Evolutionary conservation across 2,113 vertebrate species (phyloP), one percentile per base, ranked within the genome.

Genomic region (Cottus gobio): DNA sequence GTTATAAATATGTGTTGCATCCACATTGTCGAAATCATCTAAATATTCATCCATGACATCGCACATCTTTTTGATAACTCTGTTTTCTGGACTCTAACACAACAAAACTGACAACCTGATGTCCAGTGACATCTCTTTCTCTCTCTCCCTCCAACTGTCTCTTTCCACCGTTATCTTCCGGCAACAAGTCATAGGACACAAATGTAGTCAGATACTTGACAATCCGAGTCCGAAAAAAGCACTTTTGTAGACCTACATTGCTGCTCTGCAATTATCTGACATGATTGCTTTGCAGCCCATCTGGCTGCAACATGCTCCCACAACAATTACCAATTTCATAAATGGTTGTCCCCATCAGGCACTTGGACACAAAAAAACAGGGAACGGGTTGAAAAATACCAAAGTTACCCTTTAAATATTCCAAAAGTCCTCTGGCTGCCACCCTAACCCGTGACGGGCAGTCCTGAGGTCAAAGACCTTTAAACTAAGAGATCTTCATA

Each of bases 381-480:
- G 24, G n/a, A 26, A 11, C 24, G 24, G 11, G 11, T 56, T 26
- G 50, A 54, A 26, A 56, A 56, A 26, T 13, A 13, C 22, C 7
- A 31, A 20, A 60, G 30, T 16, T n/a, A 4, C 0, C 0, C 46
- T 48, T 20, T 1, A 31, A 15, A 3, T 60, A 26, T 64, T 61
- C 2, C 16, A 10, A 64, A 64, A 75, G 16, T 20, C 30, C 28
- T 57, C 28, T 57, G 36, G 13, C 15, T 22, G 6, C 56, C 9
- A 2, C 44, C 28, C 18, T 18, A n/a, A 20, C 6, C 44, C 50
- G 18, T 24, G 10, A 24, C 34, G 50, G 13, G 4, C 15, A 57
- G 36, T 39, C 28, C 48, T 46, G 26, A 66, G 61, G 73, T 56
- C 71, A 76, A 18, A 13, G 1, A 10, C 63, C 60, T 75, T 28